Base-by-base conservation (phyloP, 2,888 invertebrate genomes). In the Stenodera caucasica region DNA sequence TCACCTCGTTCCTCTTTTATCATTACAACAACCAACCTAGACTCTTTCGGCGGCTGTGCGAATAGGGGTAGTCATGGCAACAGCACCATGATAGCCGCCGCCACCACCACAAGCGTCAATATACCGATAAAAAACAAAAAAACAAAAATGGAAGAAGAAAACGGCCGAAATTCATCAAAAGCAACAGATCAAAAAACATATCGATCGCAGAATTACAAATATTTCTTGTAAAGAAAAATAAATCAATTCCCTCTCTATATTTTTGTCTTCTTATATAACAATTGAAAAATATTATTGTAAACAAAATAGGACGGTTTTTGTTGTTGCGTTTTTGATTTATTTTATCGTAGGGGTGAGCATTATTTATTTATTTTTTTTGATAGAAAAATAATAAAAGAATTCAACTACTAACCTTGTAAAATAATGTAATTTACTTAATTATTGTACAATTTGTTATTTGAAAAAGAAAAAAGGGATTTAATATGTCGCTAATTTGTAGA, bases 371-470 rank as follows among this genome's bases (percentile, higher is more conserved):
- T 60, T 54, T 26, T 54, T 57, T 62, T 62, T 52, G 9, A n/a
- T n/a, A 5, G 26, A 26, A 26, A 4, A 4, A 26, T 26, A 26
- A 26, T 45, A 6, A 21, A 23, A 12, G 12, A 21, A 12, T 23
- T 23, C 12, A 45, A 61, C 57, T 67, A 69, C 64, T 68, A 67
- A 66, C 65, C 60, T 60, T 65, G 65, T 65, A 65, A 58, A 51
- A 65, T 65, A 67, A 51, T 67, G 67, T 69, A 67, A 64, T 63
- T 61, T 67, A 68, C 66, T 67, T 70, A 70, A 66, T 74, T 72
- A 70, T 70, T 75, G 75, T 75, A 75, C 71, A 75, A 73, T 77
- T 74, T 75, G 75, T 77, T 76, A 70, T 66, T 54, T 58, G 57
- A 57, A 55, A 61, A 69, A 61, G 58, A 45, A 50, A 26, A n/a